A percentile compares a stretch with the other conserved stretches of the same genome.
Conservation (phyloP, 2,888 invertebrate species). For the Homarus gammarus region DNA sequence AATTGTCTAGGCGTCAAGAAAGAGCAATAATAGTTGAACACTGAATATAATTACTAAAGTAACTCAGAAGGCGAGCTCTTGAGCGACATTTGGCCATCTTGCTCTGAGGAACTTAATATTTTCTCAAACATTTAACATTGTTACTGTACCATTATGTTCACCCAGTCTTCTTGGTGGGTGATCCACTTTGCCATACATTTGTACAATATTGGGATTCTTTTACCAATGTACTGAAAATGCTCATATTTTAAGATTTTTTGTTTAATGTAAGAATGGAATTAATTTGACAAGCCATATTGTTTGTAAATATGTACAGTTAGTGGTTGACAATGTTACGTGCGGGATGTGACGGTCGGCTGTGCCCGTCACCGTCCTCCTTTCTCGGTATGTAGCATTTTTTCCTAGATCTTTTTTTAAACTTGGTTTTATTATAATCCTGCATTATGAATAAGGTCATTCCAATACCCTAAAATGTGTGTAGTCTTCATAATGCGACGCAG, state of each 20-base stretch:
- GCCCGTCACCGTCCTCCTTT: neutral
- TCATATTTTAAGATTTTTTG: neutral
- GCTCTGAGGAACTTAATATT: neutral
- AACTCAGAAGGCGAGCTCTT: neutral
- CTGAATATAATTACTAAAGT: neutral
- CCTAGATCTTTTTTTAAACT: neutral
- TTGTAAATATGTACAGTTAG: constrained; percentile 13
- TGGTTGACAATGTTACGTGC: neutral
- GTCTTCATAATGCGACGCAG: neutral
- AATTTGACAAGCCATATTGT: neutral
- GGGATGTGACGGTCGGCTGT: neutral
- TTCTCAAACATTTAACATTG: neutral
- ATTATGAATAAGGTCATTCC: constrained; percentile 7
- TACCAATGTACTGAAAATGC: neutral
- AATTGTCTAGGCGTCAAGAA: neutral
- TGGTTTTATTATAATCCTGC: neutral
- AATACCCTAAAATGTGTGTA: constrained; percentile 18
- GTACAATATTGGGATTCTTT: neutral
- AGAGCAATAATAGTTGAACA: constrained; percentile 1
- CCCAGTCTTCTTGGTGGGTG: neutral
- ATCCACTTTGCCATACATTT: neutral
- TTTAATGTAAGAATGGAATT: neutral
- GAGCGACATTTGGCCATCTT: neutral
- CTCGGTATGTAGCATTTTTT: neutral
- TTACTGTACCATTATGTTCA: neutral